Base-by-base conservation (phyloP, 2,113 vertebrate species). In the Onychorhynchus coronatus region DNA sequence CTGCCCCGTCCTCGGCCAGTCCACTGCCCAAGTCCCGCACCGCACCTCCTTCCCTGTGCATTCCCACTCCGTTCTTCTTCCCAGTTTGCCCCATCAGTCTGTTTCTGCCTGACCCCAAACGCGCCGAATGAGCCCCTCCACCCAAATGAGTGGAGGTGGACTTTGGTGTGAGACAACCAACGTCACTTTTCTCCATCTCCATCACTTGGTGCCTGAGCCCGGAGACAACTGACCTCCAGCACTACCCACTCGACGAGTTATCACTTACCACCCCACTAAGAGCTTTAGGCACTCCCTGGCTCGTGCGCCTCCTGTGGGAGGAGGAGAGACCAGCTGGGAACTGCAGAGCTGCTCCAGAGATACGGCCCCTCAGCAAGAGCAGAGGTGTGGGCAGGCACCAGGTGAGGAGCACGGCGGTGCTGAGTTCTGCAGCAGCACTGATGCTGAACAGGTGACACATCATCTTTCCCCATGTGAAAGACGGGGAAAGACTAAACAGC, bases 181-280 rank as follows among this genome's bases (percentile, higher is more conserved):
- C 17, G 27, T 9, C 3, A 2, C 25, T 58, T 50, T 9, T 20
- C 31, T 70, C 41, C 31, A 8, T 21, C 12, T 12, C 9, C 61
- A 22, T 31, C 24, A 5, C 33, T 12, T 5, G 33, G 24, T 46
- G 71, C 39, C 70, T 5, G 35, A 50, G 37, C 41, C 67, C 3
- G 12, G n/a, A 66, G 30, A 31, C 79, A 8, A 5, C 5, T 30
- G 44, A 27, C 30, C 37, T 56, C 22, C 49, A 91, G 66, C 74
- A 35, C 21, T 8, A 5, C 12, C 14, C 23, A 4, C 50, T 63
- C 41, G 8, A 9, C 1, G 28, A 72, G 17, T 30, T 55, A 14
- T 1, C 62, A n/a, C 8, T 4, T 11, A 11, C 12, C 17, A 2
- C 8, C 16, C 19, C 42, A 1, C 33, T 9, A 7, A 14, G 1